Evolutionary conservation across 2,797 vertebrate species (phyloP).

Genomic region (Sylvia borin): DNA sequence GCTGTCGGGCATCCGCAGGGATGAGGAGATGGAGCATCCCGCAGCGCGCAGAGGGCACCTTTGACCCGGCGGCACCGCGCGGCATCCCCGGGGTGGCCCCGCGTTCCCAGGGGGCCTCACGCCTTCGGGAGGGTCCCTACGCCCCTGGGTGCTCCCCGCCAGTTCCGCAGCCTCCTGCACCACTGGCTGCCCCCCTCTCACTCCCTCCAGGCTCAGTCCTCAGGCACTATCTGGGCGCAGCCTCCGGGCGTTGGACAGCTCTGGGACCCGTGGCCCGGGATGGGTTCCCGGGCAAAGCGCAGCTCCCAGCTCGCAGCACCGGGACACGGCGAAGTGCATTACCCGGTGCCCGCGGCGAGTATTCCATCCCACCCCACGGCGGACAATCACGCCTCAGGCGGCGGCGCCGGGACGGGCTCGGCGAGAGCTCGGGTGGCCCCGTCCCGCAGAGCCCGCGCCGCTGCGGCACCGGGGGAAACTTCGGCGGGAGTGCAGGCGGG

Average conservation of each 20-base stretch:
- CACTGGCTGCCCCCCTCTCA: not conserved
- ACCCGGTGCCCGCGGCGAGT: no score
- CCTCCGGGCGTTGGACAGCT: not conserved
- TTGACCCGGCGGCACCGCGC: not conserved
- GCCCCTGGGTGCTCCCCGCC: not conserved
- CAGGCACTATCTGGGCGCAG: not conserved
- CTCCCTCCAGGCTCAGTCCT: not conserved
- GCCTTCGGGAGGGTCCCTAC: not conserved
- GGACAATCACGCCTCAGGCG: not conserved
- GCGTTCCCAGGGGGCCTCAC: not conserved
- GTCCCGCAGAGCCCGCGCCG: not conserved
- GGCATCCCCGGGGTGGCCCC: not conserved
- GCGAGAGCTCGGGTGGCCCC: not conserved
- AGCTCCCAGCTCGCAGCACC: not conserved
- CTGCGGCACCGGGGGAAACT: slow-evolving; percentile 28
- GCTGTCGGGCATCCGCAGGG: no score
- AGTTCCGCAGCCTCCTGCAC: not conserved
- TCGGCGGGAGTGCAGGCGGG: not conserved
- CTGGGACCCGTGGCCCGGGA: not conserved
- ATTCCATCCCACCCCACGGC: not conserved
- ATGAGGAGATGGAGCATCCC: no score
- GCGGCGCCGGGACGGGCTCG: not conserved
- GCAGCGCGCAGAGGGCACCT: not conserved
- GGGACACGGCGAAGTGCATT: not conserved
- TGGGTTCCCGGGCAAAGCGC: not conserved